A percentile compares a stretch with the other conserved stretches of the same genome.
phyloP scores from a whole-genome alignment of 2,797 vertebrate genomes.

The Meriones psammophilus region DNA sequence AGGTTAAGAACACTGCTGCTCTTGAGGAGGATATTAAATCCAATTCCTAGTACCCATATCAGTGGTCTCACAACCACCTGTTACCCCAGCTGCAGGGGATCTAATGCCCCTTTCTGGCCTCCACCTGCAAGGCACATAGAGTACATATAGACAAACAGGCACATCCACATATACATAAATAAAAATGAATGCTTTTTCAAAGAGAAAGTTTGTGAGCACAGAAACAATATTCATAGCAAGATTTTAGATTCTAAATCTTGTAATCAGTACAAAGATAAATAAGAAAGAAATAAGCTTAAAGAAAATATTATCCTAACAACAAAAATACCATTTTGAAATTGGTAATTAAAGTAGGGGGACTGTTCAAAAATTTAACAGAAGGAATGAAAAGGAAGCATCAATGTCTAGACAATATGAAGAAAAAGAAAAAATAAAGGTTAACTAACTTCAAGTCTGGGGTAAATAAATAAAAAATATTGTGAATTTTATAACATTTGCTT shows the following conservation, averaged over 20 bases:
- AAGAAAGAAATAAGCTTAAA: conserved; percentile 25
- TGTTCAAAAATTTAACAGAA: neutral
- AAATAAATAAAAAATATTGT: neutral
- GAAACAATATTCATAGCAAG: conserved; percentile 24
- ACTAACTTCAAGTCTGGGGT: neutral
- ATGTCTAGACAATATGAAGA: neutral
- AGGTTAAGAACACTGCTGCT: neutral
- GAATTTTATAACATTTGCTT: conserved; percentile 4
- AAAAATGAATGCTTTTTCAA: neutral
- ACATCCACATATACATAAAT: too few species aligned
- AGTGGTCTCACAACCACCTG: neutral
- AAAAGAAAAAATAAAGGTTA: neutral
- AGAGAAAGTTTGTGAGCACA: conserved; percentile 32
- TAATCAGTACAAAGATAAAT: neutral
- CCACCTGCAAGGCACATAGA: neutral
- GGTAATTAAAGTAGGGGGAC: neutral
- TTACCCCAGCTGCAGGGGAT: neutral
- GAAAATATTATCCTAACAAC: neutral
- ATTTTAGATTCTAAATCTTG: conserved; percentile 32
- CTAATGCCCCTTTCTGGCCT: neutral
- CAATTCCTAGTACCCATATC: neutral
- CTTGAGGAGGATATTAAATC: neutral
- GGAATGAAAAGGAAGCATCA: neutral
- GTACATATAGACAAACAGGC: neutral
- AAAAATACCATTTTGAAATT: neutral